Percentiles rank a stretch among this genome's conserved stretches.
These are phyloP conservation scores for Erebia aethiops DNA, from an alignment of 2,888 invertebrate species.

Conservation along the genomic window DNA sequence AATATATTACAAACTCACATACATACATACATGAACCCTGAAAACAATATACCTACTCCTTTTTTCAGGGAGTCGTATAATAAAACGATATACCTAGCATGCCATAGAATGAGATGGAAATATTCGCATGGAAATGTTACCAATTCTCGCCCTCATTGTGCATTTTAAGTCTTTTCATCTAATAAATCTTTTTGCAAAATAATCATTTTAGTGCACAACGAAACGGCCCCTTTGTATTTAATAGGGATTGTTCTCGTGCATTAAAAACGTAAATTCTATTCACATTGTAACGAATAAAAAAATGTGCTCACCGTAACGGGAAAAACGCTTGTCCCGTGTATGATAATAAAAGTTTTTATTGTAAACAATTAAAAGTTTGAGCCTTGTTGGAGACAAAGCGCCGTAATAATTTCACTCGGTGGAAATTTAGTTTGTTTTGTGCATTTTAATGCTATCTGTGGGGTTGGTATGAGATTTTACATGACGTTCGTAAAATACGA, in stretches of 20 bases:
- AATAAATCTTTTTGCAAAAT: background rate
- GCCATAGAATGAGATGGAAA: background rate
- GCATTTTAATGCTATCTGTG: constrained; percentile 32
- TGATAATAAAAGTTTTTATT: constrained; percentile 59
- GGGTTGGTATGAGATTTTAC: no score
- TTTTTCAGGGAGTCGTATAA: no score
- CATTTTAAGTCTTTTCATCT: background rate
- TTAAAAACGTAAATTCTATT: constrained; percentile 40
- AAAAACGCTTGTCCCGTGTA: constrained; percentile 41
- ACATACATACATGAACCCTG: no score
- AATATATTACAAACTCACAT: no score
- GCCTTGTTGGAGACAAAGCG: constrained; percentile 50
- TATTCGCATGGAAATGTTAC: background rate
- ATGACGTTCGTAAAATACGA: no score
- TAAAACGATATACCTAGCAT: no score
- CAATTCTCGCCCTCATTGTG: background rate
- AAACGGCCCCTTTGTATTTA: constrained; percentile 19
- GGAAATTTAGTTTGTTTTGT: constrained; percentile 40
- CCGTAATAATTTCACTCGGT: constrained; percentile 50
- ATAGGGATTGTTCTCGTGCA: constrained; percentile 32
- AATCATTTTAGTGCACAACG: constrained; percentile 18
- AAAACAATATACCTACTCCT: no score
- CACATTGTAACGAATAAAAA: constrained; percentile 39
- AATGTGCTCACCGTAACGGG: constrained; percentile 38
- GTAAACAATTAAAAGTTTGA: constrained; percentile 58